Percentiles rank a stretch among this genome's conserved stretches.
Evolutionary conservation across 2,888 invertebrate species (phyloP).

Genomic region (Lasius platythorax): DNA sequence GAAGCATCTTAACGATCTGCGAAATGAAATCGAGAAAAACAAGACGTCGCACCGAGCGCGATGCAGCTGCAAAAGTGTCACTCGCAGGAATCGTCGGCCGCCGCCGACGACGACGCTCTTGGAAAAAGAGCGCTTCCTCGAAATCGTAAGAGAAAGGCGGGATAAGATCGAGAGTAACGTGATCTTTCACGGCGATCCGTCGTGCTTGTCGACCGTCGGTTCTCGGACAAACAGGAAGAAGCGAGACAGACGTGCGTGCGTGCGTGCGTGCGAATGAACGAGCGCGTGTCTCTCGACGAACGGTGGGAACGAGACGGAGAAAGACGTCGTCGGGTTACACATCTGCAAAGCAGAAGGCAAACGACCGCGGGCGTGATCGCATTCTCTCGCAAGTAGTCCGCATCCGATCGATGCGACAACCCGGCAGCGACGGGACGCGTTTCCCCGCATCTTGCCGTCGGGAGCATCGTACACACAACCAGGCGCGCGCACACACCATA

Average conservation of each 20-base stretch:
- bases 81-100: neutral
- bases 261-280: neutral
- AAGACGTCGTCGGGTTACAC: constrained; percentile 46
- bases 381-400: constrained; percentile 49
- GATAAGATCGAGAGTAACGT: constrained; percentile 43
- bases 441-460: constrained; percentile 6
- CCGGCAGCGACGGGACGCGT: constrained; percentile 1
- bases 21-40: neutral
- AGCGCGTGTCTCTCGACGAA: neutral
- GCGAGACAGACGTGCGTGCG: neutral
- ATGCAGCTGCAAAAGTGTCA: neutral
- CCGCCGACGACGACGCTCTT: neutral
- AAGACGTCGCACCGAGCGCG: neutral
- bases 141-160: constrained; percentile 28
- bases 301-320: neutral
- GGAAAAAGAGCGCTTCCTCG: constrained; percentile 18
- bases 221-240: neutral
- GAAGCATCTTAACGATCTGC: neutral
- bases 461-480: neutral
- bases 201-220: constrained; percentile 1
- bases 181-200: constrained; percentile 43
- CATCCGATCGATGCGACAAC: constrained; percentile 71
- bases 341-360: constrained; percentile 73
- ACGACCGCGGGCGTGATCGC: constrained; percentile 46
- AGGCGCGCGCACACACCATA: neutral